Conservation (phyloP, 2,888 invertebrate species). For the Amphimallon solstitiale region DNA sequence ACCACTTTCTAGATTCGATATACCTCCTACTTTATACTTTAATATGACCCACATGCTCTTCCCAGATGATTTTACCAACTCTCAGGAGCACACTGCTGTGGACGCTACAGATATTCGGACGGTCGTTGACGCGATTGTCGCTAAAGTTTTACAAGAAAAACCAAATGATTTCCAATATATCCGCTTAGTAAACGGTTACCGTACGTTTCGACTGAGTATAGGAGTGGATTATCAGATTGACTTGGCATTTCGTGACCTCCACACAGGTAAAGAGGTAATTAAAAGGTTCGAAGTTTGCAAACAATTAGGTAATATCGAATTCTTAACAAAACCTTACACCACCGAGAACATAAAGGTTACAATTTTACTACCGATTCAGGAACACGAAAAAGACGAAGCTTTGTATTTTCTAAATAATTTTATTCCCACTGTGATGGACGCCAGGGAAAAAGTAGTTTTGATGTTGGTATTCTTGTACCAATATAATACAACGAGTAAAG, state of each 20-base stretch:
- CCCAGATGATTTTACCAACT: constrained; percentile 80
- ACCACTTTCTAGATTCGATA: constrained; percentile 81
- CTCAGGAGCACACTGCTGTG: constrained; percentile 72
- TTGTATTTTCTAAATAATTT: constrained; percentile 78
- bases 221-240: constrained; percentile 89
- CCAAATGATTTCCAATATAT: constrained; percentile 66
- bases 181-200: constrained; percentile 76
- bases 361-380: constrained; percentile 77
- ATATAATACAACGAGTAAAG: constrained; percentile 72
- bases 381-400: constrained; percentile 67
- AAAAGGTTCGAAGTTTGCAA: constrained; percentile 83
- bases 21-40: constrained; percentile 87
- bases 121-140: constrained; percentile 14
- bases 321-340: constrained; percentile 93
- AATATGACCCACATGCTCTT: constrained; percentile 85
- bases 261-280: constrained; percentile 62
- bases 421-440: constrained; percentile 72
- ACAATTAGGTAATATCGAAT: constrained; percentile 86
- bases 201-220: constrained; percentile 81
- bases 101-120: constrained; percentile 74
- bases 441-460: constrained; percentile 82
- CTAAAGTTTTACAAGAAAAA: constrained; percentile 57
- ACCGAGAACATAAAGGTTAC: constrained; percentile 90
- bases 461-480: constrained; percentile 78
- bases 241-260: constrained; percentile 68